Evolutionary conservation across 2,888 invertebrate species (phyloP).

Genomic region (Lamproptera curius): DNA sequence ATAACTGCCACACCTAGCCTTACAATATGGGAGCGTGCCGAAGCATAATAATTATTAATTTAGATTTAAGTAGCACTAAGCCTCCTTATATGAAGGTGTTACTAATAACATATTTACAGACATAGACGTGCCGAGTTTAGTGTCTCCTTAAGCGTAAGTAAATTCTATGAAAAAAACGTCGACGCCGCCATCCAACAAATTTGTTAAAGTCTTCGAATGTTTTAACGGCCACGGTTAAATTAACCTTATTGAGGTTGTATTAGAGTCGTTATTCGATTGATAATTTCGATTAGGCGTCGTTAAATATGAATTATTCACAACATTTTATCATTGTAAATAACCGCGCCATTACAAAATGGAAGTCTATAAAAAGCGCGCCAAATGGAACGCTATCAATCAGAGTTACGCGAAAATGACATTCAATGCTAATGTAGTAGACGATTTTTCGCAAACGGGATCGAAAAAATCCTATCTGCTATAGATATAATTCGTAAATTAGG

Average conservation of each 20-base stretch:
- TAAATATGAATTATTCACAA: constrained; percentile 33
- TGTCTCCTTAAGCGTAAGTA: constrained; percentile 12
- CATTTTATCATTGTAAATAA: constrained; percentile 30
- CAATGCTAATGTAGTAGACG: constrained; percentile 26
- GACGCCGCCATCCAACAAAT: constrained; percentile 15
- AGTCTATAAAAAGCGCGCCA: constrained; percentile 32
- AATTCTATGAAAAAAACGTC: constrained; percentile 13
- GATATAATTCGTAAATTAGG: no score
- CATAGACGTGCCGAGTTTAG: constrained; percentile 6
- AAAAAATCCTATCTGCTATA: no score
- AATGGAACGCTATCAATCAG: constrained; percentile 46
- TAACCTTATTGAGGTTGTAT: background rate
- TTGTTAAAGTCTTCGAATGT: constrained; percentile 3
- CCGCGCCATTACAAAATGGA: constrained; percentile 24
- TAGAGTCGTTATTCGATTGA: constrained; percentile 3
- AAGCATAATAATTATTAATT: constrained; percentile 10
- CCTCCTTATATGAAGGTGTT: constrained; percentile 8
- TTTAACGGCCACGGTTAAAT: background rate
- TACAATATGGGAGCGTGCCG: constrained; percentile 1
- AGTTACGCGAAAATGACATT: constrained; percentile 40
- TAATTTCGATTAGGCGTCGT: constrained; percentile 17
- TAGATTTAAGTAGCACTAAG: constrained; percentile 5
- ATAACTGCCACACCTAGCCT: constrained; percentile 4
- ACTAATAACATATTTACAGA: constrained; percentile 13
- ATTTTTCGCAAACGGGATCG: constrained; percentile 13